phyloP scores from a whole-genome alignment of 2,888 invertebrate genomes.

The Ectobius pallidus region DNA sequence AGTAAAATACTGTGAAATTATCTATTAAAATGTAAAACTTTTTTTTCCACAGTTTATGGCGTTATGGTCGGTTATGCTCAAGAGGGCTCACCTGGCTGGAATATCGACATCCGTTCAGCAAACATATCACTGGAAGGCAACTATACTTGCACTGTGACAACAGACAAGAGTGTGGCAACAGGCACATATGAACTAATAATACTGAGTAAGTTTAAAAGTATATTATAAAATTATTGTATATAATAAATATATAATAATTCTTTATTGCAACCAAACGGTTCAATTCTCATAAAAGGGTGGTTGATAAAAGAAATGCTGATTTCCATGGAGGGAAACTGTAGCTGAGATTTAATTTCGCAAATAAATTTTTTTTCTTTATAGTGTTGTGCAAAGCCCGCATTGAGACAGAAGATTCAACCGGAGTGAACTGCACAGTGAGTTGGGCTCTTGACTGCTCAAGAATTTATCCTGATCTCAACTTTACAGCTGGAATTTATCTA shows the following conservation, averaged over 20 bases:
- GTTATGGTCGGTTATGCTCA: constrained; percentile 8
- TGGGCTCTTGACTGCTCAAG: constrained; percentile 8
- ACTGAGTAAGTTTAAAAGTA: background rate
- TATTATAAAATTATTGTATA: background rate
- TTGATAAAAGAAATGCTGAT: background rate
- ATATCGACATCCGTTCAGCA: background rate
- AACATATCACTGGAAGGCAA: background rate
- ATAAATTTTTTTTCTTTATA: background rate
- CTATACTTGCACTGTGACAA: constrained; percentile 8
- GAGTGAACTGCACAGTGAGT: background rate
- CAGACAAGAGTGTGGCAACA: background rate
- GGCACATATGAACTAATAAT: background rate
- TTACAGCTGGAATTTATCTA: constrained; percentile 11
- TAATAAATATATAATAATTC: background rate
- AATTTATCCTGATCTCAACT: constrained; percentile 19
- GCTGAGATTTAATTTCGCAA: background rate
- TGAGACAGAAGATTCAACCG: constrained; percentile 11
- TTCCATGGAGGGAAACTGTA: background rate
- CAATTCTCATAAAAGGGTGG: background rate
- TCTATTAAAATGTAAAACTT: too few species aligned
- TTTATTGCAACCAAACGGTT: background rate
- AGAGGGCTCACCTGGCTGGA: constrained; percentile 9
- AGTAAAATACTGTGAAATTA: too few species aligned
- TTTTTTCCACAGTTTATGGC: too few species aligned
- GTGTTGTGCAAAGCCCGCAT: constrained; percentile 19